Percentiles rank a stretch among this genome's conserved stretches.
Conservation (phyloP, 2,888 invertebrate genomes). For the Drosophila multiciliata region DNA sequence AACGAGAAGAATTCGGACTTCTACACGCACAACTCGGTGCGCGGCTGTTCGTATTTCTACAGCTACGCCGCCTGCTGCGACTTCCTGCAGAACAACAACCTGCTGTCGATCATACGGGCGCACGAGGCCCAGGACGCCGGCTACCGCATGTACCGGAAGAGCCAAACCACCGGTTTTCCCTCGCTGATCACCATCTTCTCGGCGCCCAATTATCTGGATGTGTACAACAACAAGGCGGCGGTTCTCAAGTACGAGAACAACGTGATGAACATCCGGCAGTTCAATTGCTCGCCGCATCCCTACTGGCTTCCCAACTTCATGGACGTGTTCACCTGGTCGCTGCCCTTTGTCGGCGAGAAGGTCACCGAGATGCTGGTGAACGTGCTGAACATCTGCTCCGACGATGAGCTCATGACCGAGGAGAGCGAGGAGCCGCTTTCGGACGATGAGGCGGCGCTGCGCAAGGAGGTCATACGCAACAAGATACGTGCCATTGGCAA, state of each 20-base stretch:
- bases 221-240: constrained; percentile 99
- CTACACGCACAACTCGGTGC: constrained; percentile 99
- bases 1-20: constrained; percentile 98
- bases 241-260: constrained; percentile 99
- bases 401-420: constrained; percentile 99
- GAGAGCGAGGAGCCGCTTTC: constrained; percentile 90
- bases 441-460: constrained; percentile 93
- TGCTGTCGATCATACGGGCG: constrained; percentile 99
- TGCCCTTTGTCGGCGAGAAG: constrained; percentile 99
- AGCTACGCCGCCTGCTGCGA: constrained; percentile 99
- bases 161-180: constrained; percentile 99
- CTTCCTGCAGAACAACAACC: constrained; percentile 99
- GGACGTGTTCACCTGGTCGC: constrained; percentile 99
- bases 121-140: constrained; percentile 99
- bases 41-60: constrained; percentile 99
- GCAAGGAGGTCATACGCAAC: constrained; percentile 99
- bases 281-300: constrained; percentile 99
- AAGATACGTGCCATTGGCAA: constrained; percentile 99
- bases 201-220: constrained; percentile 99
- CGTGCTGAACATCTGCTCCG: constrained; percentile 99
- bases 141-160: constrained; percentile 99
- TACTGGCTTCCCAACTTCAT: constrained; percentile 99
- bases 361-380: constrained; percentile 99
- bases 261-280: constrained; percentile 99
- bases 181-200: constrained; percentile 99